Evolutionary conservation across 2,888 invertebrate species (phyloP).

Genomic region (Pristionchus mayeri): DNA sequence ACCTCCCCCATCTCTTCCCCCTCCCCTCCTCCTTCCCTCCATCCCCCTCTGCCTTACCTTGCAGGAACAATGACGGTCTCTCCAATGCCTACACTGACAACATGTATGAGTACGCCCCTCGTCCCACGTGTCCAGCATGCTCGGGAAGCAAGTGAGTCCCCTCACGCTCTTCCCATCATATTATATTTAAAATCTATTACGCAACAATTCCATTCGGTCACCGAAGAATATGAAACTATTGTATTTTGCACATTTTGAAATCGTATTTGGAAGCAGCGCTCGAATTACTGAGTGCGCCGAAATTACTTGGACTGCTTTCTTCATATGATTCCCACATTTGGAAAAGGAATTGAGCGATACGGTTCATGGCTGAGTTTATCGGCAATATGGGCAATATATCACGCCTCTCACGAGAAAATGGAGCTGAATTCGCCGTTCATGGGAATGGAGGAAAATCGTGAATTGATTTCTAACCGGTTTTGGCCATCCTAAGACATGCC

Average conservation of each 20-base stretch:
- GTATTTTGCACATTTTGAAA: neutral
- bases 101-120: conserved; percentile 51
- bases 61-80: conserved; percentile 54
- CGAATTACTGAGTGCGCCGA: conserved; percentile 27
- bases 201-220: conserved; percentile 16
- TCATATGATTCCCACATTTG: no score
- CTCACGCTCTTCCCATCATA: neutral
- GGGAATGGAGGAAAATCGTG: no score
- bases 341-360: no score
- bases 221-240: neutral
- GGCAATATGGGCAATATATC: no score
- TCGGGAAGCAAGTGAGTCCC: conserved; percentile 34
- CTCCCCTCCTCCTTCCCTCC: no score
- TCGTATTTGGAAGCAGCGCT: conserved; percentile 41
- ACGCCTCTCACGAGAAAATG: no score
- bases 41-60: neutral
- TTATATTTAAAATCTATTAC: conserved; percentile 2
- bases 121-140: conserved; percentile 49
- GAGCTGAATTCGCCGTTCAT: no score
- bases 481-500: no score
- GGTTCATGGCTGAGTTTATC: no score
- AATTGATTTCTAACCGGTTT: no score
- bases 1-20: no score
- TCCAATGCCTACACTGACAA: conserved; percentile 52
- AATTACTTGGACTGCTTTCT: neutral